Evolutionary conservation across 2,113 vertebrate genomes (phyloP), one percentile per base, ranked within the genome.

Genomic region (Stegastes partitus): DNA sequence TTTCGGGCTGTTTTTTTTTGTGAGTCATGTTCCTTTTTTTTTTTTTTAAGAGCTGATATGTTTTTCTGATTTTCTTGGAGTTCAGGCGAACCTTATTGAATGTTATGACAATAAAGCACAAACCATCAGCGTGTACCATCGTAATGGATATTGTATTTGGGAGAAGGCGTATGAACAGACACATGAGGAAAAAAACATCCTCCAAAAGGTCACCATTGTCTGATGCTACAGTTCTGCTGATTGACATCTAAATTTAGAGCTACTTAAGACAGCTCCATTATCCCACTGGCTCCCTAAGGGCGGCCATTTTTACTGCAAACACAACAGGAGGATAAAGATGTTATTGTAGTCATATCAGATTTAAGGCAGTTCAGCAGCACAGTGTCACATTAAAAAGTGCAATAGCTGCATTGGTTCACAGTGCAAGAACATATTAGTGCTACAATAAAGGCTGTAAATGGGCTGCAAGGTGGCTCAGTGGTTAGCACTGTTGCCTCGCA

Each of bases 201-300:
- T 56, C 18, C 9, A 19, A 73, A 85, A 86, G 79, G 76, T 81
- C 68, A 86, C 31, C 26, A 2, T 5, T 79, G 81, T 70, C 49
- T 50, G 47, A 81, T 68, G 45, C 42, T 57, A 44, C 70, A 77
- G 37, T 39, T 62, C 15, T 47, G 23, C 75, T 68, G 71, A 87
- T 68, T 18, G 71, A 70, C 76, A 73, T 67, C 71, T 82, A 70
- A 79, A 84, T 82, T 47, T 15, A 23, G 23, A 57, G 49, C 55
- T 47, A 59, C 63, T 71, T 66, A 50, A 77, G 50, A 84, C 47
- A 44, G 37, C n/a, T n/a, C 22, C 75, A 53, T 79, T 82, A 73
- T 63, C 73, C 51, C 54, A 1, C 22, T 34, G n/a, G 25, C 53
- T 70, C 62, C 70, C 73, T 5, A 2, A 45, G 54, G 64, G n/a